Evolutionary conservation across 2,113 vertebrate genomes (phyloP).

Genomic region (Corythornis madagascariensis): DNA sequence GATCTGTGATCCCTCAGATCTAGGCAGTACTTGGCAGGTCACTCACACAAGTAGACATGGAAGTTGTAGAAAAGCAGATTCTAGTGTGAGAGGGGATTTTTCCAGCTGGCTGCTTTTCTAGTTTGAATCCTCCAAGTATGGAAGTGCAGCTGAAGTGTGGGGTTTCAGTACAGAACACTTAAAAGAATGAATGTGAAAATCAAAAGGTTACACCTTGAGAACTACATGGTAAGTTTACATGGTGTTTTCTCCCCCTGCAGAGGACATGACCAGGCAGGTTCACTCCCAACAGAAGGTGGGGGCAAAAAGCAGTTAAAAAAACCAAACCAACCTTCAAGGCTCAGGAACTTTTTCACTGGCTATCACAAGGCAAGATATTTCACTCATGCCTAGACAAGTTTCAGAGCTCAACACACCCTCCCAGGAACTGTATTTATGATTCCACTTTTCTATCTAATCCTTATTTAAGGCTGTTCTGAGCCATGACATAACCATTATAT

Average conservation of each 20-base stretch:
- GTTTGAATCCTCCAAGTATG: neutral
- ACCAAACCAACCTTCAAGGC: neutral
- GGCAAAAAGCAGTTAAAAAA: neutral
- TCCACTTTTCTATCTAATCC: neutral
- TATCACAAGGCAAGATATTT: neutral
- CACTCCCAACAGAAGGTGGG: neutral
- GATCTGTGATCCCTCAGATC: neutral
- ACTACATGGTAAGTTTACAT: neutral
- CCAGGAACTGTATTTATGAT: neutral
- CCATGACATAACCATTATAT: neutral
- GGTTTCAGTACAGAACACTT: neutral
- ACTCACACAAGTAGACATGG: neutral
- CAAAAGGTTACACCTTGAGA: neutral
- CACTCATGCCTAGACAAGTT: neutral
- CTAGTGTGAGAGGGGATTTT: neutral
- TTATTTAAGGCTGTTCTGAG: neutral
- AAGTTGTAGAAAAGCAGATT: neutral
- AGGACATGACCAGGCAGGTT: neutral
- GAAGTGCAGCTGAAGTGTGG: neutral
- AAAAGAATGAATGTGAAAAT: neutral
- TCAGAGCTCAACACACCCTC: neutral
- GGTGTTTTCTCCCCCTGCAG: neutral
- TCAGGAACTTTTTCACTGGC: neutral
- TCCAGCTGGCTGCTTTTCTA: neutral
- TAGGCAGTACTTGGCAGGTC: neutral